These are phyloP conservation scores for Hassar affinis DNA, from an alignment of 2,113 vertebrate genomes.

Conservation along the genomic window DNA sequence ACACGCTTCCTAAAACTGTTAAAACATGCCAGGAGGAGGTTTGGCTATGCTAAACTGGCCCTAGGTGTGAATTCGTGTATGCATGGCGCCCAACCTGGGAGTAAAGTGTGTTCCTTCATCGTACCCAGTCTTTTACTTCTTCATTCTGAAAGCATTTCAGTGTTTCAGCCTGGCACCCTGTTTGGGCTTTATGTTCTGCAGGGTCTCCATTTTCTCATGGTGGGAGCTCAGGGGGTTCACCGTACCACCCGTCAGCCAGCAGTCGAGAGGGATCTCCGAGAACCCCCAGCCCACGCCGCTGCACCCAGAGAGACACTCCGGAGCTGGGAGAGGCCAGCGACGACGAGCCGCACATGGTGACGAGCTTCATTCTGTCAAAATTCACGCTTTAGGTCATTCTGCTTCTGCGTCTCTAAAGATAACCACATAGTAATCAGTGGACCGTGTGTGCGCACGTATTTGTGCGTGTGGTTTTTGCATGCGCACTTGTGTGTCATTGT, in stretches of 20 bases:
- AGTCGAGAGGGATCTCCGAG: constrained; percentile 72
- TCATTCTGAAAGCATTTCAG: neutral
- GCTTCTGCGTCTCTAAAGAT: constrained; percentile 34
- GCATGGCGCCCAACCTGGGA: too few relatives aligned
- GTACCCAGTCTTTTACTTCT: too few relatives aligned
- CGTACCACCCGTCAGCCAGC: constrained; percentile 67
- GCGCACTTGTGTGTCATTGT: neutral
- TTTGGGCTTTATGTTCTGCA: constrained; percentile 36
- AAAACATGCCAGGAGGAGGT: too few relatives aligned
- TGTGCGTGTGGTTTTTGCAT: constrained; percentile 7
- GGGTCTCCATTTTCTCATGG: constrained; percentile 68
- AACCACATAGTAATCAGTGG: constrained; percentile 22
- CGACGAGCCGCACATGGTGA: constrained; percentile 70
- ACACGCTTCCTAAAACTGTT: too few relatives aligned
- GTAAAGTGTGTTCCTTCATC: too few relatives aligned
- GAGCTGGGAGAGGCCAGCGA: constrained; percentile 67
- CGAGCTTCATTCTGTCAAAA: neutral
- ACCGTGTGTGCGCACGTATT: neutral
- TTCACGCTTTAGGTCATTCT: constrained; percentile 9
- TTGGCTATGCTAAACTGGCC: too few relatives aligned
- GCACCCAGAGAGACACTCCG: constrained; percentile 66
- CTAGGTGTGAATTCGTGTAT: too few relatives aligned
- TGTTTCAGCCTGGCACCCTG: too few relatives aligned
- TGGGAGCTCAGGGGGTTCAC: constrained; percentile 68
- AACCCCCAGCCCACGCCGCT: constrained; percentile 66